phyloP scores from a whole-genome alignment of 2,888 invertebrate genomes.

The Choreutis nemorana region DNA sequence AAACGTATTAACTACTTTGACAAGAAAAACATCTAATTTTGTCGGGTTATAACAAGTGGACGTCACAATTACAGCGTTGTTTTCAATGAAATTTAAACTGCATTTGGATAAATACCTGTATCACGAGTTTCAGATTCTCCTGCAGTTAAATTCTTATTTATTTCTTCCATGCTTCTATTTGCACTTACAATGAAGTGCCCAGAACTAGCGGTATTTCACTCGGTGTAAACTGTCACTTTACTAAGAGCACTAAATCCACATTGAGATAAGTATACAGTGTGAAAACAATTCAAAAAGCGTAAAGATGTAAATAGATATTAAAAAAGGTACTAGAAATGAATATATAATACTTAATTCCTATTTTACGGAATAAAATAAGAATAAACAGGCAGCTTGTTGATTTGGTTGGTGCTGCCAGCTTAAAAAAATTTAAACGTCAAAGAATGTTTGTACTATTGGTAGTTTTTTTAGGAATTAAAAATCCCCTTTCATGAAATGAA shows the following conservation, averaged over 20 bases:
- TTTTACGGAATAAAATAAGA: conserved; percentile 19
- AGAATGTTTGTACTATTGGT: no score
- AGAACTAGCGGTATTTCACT: conserved; percentile 34
- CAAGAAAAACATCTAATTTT: conserved; percentile 12
- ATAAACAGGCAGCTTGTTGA: conserved; percentile 48
- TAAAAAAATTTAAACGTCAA: no score
- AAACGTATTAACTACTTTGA: no score
- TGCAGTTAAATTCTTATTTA: conserved; percentile 19
- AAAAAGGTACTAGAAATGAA: not conserved
- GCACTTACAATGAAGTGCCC: conserved; percentile 18
- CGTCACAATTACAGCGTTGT: conserved; percentile 20
- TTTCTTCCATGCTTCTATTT: conserved; percentile 33
- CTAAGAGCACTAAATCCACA: not conserved
- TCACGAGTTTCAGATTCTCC: conserved; percentile 23
- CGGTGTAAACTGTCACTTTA: not conserved
- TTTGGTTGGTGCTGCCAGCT: conserved; percentile 19
- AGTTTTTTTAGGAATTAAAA: no score
- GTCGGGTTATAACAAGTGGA: conserved; percentile 25
- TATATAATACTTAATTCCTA: not conserved
- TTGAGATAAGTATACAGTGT: not conserved
- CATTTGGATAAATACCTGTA: conserved; percentile 25
- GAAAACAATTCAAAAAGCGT: not conserved
- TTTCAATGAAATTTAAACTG: conserved; percentile 12
- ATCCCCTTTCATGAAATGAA: no score
- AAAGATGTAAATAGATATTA: not conserved